Base-by-base conservation (phyloP, 1,140 invertebrate species). In the Carcinoscorpius rotundicauda region DNA sequence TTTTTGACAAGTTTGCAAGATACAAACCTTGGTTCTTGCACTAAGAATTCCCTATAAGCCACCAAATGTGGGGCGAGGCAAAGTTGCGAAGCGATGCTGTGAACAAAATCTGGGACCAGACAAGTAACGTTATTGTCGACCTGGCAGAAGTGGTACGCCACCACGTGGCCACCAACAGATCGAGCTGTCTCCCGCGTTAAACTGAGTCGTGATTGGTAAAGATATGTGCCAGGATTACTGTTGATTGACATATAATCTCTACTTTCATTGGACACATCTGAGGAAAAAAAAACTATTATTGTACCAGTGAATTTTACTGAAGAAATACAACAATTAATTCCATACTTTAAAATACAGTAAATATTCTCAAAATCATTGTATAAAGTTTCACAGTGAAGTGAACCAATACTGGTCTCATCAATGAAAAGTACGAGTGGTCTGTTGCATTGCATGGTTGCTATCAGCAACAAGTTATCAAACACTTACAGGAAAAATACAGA, bases 91-190 rank as follows among this genome's bases (percentile, higher is more conserved):
- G 92, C 91, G 58, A 97, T 73, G 1, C 91, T 95, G 76, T 97
- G 93, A 8, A 97, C 88, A 74, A 96, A 91, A 75, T 97, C 93
- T 50, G 93, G 89, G 60, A 96, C 91, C 69, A 93, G 81, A 76
- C 93, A 97, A 5, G 93, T 96, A 69, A 85, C 85, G 75, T 92
- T 93, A 74, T 95, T 93, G 74, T 96, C 93, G 2, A 91, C 88
- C 82, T 88, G 79, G 75, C 93, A 97, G 73, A 96, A 93, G 75
- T 97, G 93, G 78, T 94, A 96, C 51, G 89, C 93, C 6, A 96
- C 91, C 51, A 97, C 85, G 74, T 88, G 86, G 2, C 85, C 86
- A 4, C 91, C 88, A 55, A 96, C 74, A 58, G 84, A 82, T 61
- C 79, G 78, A 9, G 65, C 63, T 52, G 64, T 64, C 83, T 75